phyloP scores from a whole-genome alignment of 2,113 vertebrate species.

The Rhea pennata region DNA sequence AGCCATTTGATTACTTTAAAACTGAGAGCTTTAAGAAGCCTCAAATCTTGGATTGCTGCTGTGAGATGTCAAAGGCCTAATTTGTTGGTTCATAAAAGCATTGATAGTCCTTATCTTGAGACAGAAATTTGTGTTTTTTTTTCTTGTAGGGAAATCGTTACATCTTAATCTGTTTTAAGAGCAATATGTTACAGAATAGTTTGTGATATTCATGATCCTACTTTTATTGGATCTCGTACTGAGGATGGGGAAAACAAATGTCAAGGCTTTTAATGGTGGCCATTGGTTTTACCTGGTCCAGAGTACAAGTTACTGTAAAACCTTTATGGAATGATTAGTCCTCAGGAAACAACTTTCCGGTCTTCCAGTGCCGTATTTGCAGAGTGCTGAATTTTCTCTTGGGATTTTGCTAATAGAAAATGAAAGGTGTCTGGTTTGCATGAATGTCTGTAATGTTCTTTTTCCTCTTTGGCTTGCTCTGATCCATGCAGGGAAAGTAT shows the following conservation, averaged over 20 bases:
- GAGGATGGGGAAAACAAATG: not conserved
- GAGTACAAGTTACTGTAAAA: not conserved
- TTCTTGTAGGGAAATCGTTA: not conserved
- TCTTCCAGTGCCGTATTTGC: conserved; percentile 32
- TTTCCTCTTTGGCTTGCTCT: conserved; percentile 25
- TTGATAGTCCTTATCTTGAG: not conserved
- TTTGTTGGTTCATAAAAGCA: conserved; percentile 27
- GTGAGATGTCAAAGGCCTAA: conserved; percentile 7
- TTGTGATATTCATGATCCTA: not conserved
- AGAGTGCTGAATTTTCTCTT: conserved; percentile 2
- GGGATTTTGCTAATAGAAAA: conserved; percentile 51
- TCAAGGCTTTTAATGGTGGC: not conserved
- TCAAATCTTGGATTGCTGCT: conserved; percentile 21
- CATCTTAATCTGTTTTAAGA: conserved; percentile 14
- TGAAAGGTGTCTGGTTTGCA: conserved; percentile 35
- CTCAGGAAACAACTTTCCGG: conserved; percentile 14
- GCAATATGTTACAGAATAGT: not conserved
- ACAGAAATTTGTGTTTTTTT: not conserved
- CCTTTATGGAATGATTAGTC: conserved; percentile 2
- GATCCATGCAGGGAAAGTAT: conserved; percentile 32
- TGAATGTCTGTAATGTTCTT: conserved; percentile 36
- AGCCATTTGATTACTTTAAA: conserved; percentile 56
- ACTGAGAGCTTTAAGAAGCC: conserved; percentile 37
- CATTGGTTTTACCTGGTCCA: not conserved
- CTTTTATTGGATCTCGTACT: not conserved